These are phyloP conservation scores for Limnephilus rhombicus DNA, from an alignment of 2,888 invertebrate genomes.

Conservation along the genomic window DNA sequence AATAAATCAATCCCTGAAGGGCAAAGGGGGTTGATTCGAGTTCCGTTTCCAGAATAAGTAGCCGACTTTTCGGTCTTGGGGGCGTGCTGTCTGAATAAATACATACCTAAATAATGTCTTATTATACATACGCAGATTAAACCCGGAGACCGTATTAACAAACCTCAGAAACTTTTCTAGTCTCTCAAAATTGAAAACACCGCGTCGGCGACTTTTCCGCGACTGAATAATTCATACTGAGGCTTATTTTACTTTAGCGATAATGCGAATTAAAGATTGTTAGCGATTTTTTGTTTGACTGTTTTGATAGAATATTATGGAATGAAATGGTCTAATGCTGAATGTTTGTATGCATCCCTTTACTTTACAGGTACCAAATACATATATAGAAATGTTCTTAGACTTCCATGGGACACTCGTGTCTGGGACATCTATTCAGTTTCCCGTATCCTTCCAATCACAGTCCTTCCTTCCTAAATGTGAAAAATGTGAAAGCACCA, in stretches of 20 bases:
- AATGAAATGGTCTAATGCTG: not conserved
- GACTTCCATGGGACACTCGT: too few relatives aligned
- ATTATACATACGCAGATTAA: not conserved
- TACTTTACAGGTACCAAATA: too few relatives aligned
- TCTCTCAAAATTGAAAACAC: not conserved
- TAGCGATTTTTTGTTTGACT: not conserved
- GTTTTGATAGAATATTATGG: not conserved
- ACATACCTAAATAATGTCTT: not conserved
- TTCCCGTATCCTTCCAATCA: too few relatives aligned
- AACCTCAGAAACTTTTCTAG: not conserved
- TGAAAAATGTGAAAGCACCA: too few relatives aligned
- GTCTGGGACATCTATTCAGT: too few relatives aligned
- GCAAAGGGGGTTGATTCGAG: not conserved
- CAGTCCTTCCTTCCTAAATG: too few relatives aligned
- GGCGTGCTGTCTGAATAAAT: not conserved
- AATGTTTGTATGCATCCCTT: too few relatives aligned
- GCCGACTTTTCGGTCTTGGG: not conserved
- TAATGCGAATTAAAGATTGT: not conserved
- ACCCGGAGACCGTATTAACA: not conserved
- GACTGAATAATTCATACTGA: not conserved
- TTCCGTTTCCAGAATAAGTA: not conserved
- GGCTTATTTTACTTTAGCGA: not conserved
- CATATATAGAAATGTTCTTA: too few relatives aligned
- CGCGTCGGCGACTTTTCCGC: not conserved
- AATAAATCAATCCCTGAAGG: not conserved